phyloP scores from a whole-genome alignment of 2,888 invertebrate species.

The Villa cingulata region DNA sequence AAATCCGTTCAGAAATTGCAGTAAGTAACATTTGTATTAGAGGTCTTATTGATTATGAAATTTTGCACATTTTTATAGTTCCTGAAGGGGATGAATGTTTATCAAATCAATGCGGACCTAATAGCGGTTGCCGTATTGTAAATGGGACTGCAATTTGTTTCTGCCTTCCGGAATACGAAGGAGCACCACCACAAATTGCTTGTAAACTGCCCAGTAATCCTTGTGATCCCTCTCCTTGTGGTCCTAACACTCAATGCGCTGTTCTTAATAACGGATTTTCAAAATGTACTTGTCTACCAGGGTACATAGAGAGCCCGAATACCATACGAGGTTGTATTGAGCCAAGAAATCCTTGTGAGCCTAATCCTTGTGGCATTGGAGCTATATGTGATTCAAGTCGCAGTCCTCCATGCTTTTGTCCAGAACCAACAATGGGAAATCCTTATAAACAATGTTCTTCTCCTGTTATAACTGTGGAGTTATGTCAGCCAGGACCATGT shows the following conservation, averaged over 20 bases:
- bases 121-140: conserved; percentile 68
- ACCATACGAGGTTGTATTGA: conserved; percentile 75
- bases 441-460: conserved; percentile 62
- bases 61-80: conserved; percentile 47
- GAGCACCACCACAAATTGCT: conserved; percentile 59
- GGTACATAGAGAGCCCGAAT: conserved; percentile 74
- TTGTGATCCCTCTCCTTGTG: conserved; percentile 75
- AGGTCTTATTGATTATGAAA: no score
- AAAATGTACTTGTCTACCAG: conserved; percentile 73
- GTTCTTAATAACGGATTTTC: conserved; percentile 65
- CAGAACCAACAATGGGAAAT: conserved; percentile 68
- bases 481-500: conserved; percentile 73
- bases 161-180: conserved; percentile 77
- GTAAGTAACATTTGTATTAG: conserved; percentile 64
- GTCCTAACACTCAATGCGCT: conserved; percentile 75
- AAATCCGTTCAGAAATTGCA: conserved; percentile 81
- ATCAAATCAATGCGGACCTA: conserved; percentile 70
- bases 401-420: conserved; percentile 72
- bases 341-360: conserved; percentile 66
- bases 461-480: conserved; percentile 43
- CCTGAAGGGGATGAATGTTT: conserved; percentile 75
- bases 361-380: conserved; percentile 64
- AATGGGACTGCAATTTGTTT: conserved; percentile 67
- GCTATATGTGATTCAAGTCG: conserved; percentile 68
- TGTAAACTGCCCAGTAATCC: conserved; percentile 64